Base-by-base conservation (phyloP, 2,888 invertebrate species). In the Cheilosia vernalis region DNA sequence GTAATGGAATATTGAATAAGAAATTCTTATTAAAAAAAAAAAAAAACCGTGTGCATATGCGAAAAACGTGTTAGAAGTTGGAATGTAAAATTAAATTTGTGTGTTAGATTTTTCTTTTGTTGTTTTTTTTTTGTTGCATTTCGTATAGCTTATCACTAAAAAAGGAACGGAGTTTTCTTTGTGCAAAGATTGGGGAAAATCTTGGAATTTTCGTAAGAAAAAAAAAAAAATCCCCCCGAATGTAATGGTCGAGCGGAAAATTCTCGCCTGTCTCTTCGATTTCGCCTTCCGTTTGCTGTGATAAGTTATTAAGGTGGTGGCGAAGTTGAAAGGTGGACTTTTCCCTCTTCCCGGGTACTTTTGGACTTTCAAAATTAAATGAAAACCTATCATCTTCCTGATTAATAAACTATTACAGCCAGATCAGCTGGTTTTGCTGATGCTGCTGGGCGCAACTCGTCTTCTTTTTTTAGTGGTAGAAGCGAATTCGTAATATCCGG, bases 41-140 rank as follows among this genome's bases (percentile, higher is more conserved):
- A 64, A 53, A 47, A 55, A 66, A 10, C 73, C 61, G 44, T 78
- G 70, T 72, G 70, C 67, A 73, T 58, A 73, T 67, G 66, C 56
- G 40, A 64, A 72, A 84, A 84, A 84, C 84, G 84, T 84, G 84
- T 80, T 80, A 67, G 42, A 72, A 78, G 77, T 72, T 47, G 1
- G 42, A 56, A 44, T 74, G 64, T 51, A 17, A 67, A 61, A 15
- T 66, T 56, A 40, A 21, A 42, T 24, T 44, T 67, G 42, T 21
- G 63, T 64, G 44, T 64, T 13, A 5, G 61, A 61, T 27, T 63
- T 42, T 56, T 66, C 42, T 44, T 13, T 13, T 5, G n/a, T n/a
- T n/a, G n/a, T n/a, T n/a, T n/a, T n/a, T n/a, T n/a, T n/a, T 64
- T 17, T 63, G 10, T 55, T 33, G 33, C 33, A 33, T 10, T 27